Percentiles rank a stretch among this genome's conserved stretches.
Evolutionary conservation across 1,140 invertebrate species (phyloP).

Genomic region (Brachionus rotundiformis): DNA sequence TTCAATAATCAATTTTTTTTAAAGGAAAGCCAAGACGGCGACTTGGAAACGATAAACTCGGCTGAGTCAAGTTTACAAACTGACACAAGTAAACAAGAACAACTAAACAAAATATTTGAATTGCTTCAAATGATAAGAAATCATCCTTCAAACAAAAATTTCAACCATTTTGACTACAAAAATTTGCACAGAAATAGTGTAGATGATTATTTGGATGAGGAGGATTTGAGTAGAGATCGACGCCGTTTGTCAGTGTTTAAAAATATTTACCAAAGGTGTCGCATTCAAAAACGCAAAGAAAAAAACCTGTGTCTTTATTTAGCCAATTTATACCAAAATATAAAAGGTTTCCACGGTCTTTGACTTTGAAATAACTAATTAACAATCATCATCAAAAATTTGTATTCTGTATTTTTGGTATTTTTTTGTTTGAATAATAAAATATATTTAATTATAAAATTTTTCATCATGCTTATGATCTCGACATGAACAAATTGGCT

Average conservation of each 20-base stretch:
- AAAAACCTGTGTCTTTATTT: slow-evolving; percentile 49
- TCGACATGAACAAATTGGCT: not conserved
- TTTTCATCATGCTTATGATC: not conserved
- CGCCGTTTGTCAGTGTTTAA: slow-evolving; percentile 27
- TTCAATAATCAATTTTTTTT: not conserved
- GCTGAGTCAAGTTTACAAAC: not conserved
- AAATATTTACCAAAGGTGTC: slow-evolving; percentile 46
- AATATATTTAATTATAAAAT: not conserved
- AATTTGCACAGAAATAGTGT: not conserved
- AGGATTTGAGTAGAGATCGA: not conserved
- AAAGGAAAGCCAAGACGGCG: not conserved
- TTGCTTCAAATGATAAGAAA: slow-evolving; percentile 4
- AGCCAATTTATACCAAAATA: slow-evolving; percentile 46
- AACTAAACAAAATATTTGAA: not conserved
- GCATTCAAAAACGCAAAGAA: slow-evolving; percentile 49
- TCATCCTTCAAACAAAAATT: not conserved
- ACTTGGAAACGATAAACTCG: not conserved
- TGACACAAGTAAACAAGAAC: not conserved
- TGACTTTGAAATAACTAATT: not conserved
- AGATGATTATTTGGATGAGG: not conserved
- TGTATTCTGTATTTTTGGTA: not conserved
- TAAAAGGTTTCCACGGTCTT: slow-evolving; percentile 46
- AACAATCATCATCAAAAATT: not conserved
- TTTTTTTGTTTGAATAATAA: slow-evolving; percentile 9
- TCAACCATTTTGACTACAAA: slow-evolving; percentile 9